Evolutionary conservation across 2,888 invertebrate genomes (phyloP).

Genomic region (Cryptops parisi): DNA sequence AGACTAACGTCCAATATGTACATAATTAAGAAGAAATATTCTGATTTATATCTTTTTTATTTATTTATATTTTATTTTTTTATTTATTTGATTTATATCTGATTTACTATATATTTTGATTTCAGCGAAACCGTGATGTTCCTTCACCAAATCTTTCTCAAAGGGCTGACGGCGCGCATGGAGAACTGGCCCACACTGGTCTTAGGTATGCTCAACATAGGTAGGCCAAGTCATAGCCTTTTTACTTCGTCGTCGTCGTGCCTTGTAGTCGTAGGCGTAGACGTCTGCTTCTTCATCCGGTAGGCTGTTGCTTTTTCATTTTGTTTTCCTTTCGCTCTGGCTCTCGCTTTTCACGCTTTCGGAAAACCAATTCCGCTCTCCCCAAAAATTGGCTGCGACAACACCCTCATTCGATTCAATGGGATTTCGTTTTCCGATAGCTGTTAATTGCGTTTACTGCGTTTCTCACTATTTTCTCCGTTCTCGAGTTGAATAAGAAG

Average conservation of each 20-base stretch:
- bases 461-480: no score
- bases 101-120: no score
- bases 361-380: no score
- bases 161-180: conserved; percentile 76
- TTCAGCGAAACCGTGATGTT: conserved; percentile 71
- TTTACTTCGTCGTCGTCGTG: not conserved
- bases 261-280: not conserved
- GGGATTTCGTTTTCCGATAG: no score
- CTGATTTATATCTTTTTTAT: not conserved
- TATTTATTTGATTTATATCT: no score
- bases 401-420: no score
- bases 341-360: not conserved
- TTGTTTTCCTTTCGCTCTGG: not conserved
- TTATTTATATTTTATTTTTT: conserved; percentile 3
- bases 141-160: conserved; percentile 84
- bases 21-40: not conserved
- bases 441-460: no score
- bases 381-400: no score
- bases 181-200: conserved; percentile 90
- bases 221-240: not conserved
- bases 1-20: no score
- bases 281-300: not conserved
- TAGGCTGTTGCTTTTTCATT: not conserved
- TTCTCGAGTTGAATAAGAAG: no score
- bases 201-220: conserved; percentile 45